These are phyloP conservation scores for Trinorchestia longiramus DNA, from an alignment of 1,140 invertebrate genomes.

Conservation along the genomic window DNA sequence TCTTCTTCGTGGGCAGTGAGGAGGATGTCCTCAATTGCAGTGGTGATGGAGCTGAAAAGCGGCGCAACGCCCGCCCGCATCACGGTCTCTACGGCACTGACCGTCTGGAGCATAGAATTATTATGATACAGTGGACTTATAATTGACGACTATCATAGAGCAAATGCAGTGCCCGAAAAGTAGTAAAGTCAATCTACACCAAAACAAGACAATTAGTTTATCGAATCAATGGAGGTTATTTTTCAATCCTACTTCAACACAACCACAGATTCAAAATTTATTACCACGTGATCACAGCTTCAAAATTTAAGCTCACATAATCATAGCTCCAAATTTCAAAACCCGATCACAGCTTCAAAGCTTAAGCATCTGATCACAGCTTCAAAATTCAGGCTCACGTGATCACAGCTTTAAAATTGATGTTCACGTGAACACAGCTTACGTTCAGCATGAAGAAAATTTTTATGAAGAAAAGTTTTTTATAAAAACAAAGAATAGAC, in stretches of 20 bases:
- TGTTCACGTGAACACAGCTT: too few relatives aligned
- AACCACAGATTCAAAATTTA: neutral
- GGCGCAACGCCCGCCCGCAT: slow-evolving; percentile 78
- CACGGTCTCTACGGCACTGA: slow-evolving; percentile 68
- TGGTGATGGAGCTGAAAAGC: slow-evolving; percentile 82
- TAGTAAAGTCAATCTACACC: neutral
- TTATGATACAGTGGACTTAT: neutral
- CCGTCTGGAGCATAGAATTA: slow-evolving; percentile 45
- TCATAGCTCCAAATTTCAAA: neutral
- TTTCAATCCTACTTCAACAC: too few relatives aligned
- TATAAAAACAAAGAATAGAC: neutral
- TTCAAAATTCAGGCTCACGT: too few relatives aligned
- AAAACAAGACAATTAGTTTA: neutral
- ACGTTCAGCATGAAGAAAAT: too few relatives aligned
- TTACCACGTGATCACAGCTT: neutral
- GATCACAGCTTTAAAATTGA: too few relatives aligned
- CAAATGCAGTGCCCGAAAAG: neutral
- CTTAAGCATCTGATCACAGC: too few relatives aligned
- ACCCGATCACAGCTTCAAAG: too few relatives aligned
- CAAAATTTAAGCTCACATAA: neutral
- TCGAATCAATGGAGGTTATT: neutral
- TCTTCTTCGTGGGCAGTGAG: slow-evolving; percentile 92
- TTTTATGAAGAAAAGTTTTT: neutral
- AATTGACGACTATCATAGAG: neutral
- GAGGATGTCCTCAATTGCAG: slow-evolving; percentile 90